Evolutionary conservation across 2,113 vertebrate species (phyloP).

Genomic region (Verasper variegatus): DNA sequence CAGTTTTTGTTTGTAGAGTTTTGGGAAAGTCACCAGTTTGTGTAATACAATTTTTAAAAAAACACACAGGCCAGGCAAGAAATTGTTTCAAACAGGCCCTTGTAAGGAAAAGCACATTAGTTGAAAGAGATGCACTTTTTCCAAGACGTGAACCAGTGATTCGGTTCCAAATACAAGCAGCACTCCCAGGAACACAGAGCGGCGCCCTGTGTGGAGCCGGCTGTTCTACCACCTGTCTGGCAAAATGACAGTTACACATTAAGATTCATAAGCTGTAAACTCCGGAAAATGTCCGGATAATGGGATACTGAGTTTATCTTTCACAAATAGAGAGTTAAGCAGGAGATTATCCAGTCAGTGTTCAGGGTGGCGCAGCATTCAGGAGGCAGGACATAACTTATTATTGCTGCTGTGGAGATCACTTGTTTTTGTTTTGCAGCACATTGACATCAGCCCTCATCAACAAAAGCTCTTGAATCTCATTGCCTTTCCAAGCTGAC

Average conservation of each 20-base stretch:
- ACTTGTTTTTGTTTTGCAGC: too few species aligned
- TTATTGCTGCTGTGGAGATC: too few species aligned
- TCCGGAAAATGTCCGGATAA: too few species aligned
- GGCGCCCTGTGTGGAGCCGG: neutral
- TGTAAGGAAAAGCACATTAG: slow-evolving; percentile 27
- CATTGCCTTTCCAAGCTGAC: too few species aligned
- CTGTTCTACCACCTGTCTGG: slow-evolving; percentile 9
- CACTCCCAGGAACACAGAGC: slow-evolving; percentile 5
- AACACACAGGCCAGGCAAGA: slow-evolving; percentile 18
- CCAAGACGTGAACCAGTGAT: neutral
- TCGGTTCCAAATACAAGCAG: slow-evolving; percentile 9
- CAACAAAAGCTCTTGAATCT: too few species aligned
- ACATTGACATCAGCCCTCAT: too few species aligned
- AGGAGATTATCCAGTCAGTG: too few species aligned
- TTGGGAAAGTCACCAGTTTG: slow-evolving; percentile 31
- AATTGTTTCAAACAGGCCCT: slow-evolving; percentile 2
- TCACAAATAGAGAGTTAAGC: too few species aligned
- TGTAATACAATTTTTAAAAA: too few species aligned
- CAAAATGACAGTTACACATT: slow-evolving; percentile 23
- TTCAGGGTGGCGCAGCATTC: too few species aligned
- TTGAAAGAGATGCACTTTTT: slow-evolving; percentile 34
- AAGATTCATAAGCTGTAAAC: neutral
- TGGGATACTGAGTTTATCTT: too few species aligned
- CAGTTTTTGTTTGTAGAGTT: slow-evolving; percentile 53
- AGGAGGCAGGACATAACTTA: too few species aligned